phyloP scores from a whole-genome alignment of 1,140 invertebrate species.

The Anastatus disparis region DNA sequence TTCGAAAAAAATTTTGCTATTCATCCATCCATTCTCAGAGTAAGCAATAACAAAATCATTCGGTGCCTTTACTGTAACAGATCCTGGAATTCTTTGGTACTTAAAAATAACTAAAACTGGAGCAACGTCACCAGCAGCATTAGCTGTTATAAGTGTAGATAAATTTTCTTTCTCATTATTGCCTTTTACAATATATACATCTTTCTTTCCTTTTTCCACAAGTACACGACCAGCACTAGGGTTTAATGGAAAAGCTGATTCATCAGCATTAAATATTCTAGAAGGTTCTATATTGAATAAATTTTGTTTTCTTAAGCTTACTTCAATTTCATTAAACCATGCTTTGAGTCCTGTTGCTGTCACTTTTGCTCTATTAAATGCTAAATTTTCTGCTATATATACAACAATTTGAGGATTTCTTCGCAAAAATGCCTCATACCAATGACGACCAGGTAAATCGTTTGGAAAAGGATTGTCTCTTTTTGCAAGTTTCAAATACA shows the following conservation, averaged over 20 bases:
- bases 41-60: slow-evolving; percentile 54
- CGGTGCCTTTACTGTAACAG: slow-evolving; percentile 45
- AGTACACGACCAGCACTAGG: slow-evolving; percentile 7
- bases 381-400: slow-evolving; percentile 33
- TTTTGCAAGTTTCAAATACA: slow-evolving; percentile 26
- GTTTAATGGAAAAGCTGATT: slow-evolving; percentile 3
- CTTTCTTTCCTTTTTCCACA: slow-evolving; percentile 24
- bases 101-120: slow-evolving; percentile 35
- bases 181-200: slow-evolving; percentile 6
- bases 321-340: slow-evolving; percentile 34
- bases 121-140: slow-evolving; percentile 30
- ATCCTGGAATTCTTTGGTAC: slow-evolving; percentile 29
- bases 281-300: slow-evolving; percentile 23
- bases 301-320: slow-evolving; percentile 30
- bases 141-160: slow-evolving; percentile 15
- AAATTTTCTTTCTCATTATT: slow-evolving; percentile 36
- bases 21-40: slow-evolving; percentile 62
- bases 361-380: slow-evolving; percentile 22
- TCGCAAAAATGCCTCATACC: slow-evolving; percentile 30
- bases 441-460: slow-evolving; percentile 37
- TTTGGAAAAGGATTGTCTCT: slow-evolving; percentile 40
- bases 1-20: slow-evolving; percentile 57
- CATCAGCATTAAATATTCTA: slow-evolving; percentile 44
- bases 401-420: slow-evolving; percentile 33
- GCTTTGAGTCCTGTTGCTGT: slow-evolving; percentile 32